Base-by-base conservation (phyloP, 2,113 vertebrate genomes). In the Sylvia atricapilla region DNA sequence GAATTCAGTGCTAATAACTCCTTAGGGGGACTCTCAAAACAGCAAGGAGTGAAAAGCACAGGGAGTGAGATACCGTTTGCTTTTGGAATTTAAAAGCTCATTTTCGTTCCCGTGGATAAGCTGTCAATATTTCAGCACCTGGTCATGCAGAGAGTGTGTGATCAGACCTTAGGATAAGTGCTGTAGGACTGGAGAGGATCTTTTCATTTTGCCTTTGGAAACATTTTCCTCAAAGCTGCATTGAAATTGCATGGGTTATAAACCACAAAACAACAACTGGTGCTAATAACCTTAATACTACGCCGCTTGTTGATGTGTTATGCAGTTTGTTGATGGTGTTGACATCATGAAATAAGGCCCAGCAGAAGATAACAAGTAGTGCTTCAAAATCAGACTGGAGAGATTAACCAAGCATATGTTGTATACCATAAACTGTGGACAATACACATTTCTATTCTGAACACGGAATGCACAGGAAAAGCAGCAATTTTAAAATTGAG, bases 231-330 rank as follows among this genome's bases (percentile, higher is more conserved):
- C 87, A 63, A 74, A 96, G 87, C 77, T 59, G 10, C 24, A 41
- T 37, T 93, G 74, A 86, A 92, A 79, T 93, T 68, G 50, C 78
- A 75, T 4, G 33, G 56, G 27, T 55, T 91, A 60, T 70, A 58
- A 96, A 82, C 37, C 79, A 47, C n/a, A 39, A 50, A 77, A 43
- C 58, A 90, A 72, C 91, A 95, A 94, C 86, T 94, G 93, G 49
- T 91, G 84, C 85, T 91, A 94, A 91, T 97, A 96, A 93, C 35
- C 96, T 96, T 90, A 96, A 91, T 95, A 84, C 49, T 84, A 2
- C 31, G 73, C 8, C 78, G 41, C 86, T 79, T 66, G 37, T 79
- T 86, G 84, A 64, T 6, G 70, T 85, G 82, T 94, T 92, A 93
- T n/a, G 72, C 66, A 76, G 88, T 52, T 79, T 80, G 49, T 33